Evolutionary conservation across 2,797 vertebrate genomes (phyloP).

Genomic region (Tachyglossus aculeatus): DNA sequence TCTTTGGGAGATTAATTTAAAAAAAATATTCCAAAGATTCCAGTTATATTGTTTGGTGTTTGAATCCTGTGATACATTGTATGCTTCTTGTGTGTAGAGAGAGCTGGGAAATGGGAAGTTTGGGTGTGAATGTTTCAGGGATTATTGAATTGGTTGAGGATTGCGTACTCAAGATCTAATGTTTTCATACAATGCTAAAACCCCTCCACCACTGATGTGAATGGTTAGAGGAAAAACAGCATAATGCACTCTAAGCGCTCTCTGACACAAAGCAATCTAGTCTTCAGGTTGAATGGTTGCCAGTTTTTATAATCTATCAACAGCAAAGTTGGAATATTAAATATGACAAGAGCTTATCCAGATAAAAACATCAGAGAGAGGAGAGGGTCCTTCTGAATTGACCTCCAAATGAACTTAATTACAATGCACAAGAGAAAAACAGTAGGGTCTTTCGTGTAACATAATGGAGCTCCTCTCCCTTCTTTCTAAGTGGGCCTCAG

Average conservation of each 20-base stretch:
- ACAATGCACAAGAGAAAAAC: constrained; percentile 51
- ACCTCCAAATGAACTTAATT: constrained; percentile 56
- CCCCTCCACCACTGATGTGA: background rate
- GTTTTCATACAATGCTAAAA: too few relatives aligned
- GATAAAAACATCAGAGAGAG: background rate
- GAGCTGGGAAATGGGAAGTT: too few relatives aligned
- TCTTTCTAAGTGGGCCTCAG: constrained; percentile 39
- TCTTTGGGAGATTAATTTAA: too few relatives aligned
- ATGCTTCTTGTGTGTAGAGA: too few relatives aligned
- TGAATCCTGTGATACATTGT: too few relatives aligned
- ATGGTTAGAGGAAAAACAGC: background rate
- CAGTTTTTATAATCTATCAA: constrained; percentile 4
- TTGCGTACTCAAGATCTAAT: too few relatives aligned
- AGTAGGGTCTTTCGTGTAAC: constrained; percentile 18
- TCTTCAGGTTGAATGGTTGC: constrained; percentile 1
- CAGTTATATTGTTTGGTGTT: too few relatives aligned
- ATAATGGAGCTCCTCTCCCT: constrained; percentile 49
- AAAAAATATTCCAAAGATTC: too few relatives aligned
- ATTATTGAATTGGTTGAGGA: too few relatives aligned
- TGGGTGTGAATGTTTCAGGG: too few relatives aligned
- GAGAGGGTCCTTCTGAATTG: constrained; percentile 26
- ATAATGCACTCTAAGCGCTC: background rate
- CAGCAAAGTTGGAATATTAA: constrained; percentile 24
- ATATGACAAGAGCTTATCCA: constrained; percentile 15
- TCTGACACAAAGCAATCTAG: background rate